Evolutionary conservation across 2,113 vertebrate genomes (phyloP), one percentile per base, ranked within the genome.

Genomic region (Gambusia holbrooki): DNA sequence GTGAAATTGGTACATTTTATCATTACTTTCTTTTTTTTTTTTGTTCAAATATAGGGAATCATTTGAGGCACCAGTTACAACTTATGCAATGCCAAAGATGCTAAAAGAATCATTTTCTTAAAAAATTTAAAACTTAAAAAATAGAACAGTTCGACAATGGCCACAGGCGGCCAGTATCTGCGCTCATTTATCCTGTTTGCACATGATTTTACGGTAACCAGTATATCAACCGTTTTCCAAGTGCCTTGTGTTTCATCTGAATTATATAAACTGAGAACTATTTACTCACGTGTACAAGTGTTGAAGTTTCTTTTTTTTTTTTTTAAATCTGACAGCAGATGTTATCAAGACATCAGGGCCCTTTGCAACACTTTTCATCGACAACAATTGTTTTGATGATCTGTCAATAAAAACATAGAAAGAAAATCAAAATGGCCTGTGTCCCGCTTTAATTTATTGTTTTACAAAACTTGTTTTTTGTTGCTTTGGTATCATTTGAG

Each of bases 171-270:
- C 88, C 90, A 76, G 88, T 88, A 81, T 69, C 60, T 58, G 60
- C 87, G 32, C 84, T 51, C 37, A 82, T 75, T 74, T 82, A 76
- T 76, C 68, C 71, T 78, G 48, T 92, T 92, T 93, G 90, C 89
- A 93, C 92, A 92, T 72, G 74, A 65, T 64, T 37, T 78, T 89
- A 78, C 87, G 48, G 70, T 86, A 75, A 84, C 84, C 63, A 86
- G 78, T 83, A 87, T 90, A 84, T 85, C 76, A 75, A 77, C 84
- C 14, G 28, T 74, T 88, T 74, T 87, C 76, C 27, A 88, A 92
- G 93, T 94, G 96, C 98, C 84, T 98, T 97, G 19, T 96, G 95
- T 85, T 96, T 96, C 54, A 95, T 95, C 76, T 85, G 95, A 90
- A 95, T 94, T 88, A 94, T 95, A 92, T 95, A 84, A 33, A 66